A percentile compares a stretch with the other conserved stretches of the same genome.
phyloP scores from a whole-genome alignment of 2,797 vertebrate genomes.

The Euthynnus affinis region DNA sequence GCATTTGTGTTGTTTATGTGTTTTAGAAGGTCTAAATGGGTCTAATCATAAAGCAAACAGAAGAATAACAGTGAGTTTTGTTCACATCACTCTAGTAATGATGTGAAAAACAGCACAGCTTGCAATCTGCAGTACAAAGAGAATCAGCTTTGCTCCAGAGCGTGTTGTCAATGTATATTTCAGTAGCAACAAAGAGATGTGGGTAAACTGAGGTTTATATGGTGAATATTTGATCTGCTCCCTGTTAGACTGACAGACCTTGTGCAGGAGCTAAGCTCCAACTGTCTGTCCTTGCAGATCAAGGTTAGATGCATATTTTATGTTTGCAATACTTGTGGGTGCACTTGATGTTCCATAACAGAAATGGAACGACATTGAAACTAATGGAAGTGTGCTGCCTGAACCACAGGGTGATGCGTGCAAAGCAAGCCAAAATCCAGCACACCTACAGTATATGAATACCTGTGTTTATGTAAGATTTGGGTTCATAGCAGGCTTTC shows the following conservation, averaged over 20 bases:
- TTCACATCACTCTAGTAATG: constrained; percentile 43
- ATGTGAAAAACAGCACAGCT: constrained; percentile 43
- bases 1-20: constrained; percentile 30
- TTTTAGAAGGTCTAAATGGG: constrained; percentile 29
- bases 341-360: constrained; percentile 56
- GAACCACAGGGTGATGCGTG: constrained; percentile 34
- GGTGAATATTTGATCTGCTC: constrained; percentile 67
- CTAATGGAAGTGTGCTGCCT: constrained; percentile 50
- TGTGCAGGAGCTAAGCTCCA: constrained; percentile 36
- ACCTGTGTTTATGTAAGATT: constrained; percentile 57
- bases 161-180: constrained; percentile 65
- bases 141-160: constrained; percentile 30
- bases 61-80: constrained; percentile 38
- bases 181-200: constrained; percentile 62
- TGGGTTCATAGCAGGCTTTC: constrained; percentile 41
- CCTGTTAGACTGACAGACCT: constrained; percentile 42
- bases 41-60: constrained; percentile 32
- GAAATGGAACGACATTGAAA: constrained; percentile 51
- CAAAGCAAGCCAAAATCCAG: constrained; percentile 38
- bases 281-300: constrained; percentile 52
- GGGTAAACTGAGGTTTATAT: constrained; percentile 63
- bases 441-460: constrained; percentile 25
- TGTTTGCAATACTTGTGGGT: constrained; percentile 61
- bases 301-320: constrained; percentile 68
- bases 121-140: constrained; percentile 51